A percentile compares a stretch with the other conserved stretches of the same genome.
Conservation (phyloP, 1,140 invertebrate species). For the Scaptomyza pallida region DNA sequence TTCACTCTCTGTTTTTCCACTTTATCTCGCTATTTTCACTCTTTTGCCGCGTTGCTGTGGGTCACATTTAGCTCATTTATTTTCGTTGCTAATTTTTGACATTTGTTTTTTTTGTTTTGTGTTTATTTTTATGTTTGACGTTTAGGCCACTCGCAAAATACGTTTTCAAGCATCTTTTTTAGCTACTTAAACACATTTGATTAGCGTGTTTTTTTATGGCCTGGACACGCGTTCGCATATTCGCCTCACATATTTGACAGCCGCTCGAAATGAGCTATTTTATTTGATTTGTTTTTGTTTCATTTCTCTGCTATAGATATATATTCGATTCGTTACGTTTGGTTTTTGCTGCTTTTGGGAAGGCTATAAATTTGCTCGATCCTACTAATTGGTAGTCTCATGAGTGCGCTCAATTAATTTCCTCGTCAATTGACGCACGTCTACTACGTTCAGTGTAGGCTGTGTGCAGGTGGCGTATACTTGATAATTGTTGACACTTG, state of each 20-base stretch:
- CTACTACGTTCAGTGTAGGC: slow-evolving; percentile 1
- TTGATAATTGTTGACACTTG: slow-evolving; percentile 80
- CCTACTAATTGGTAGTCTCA: slow-evolving; percentile 76
- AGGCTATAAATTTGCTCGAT: slow-evolving; percentile 65
- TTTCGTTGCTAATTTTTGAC: slow-evolving; percentile 80
- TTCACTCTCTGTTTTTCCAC: neutral
- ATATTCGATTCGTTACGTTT: slow-evolving; percentile 25
- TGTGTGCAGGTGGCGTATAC: slow-evolving; percentile 72
- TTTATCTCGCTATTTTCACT: too few species aligned
- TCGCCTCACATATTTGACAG: slow-evolving; percentile 32
- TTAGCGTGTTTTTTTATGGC: slow-evolving; percentile 51
- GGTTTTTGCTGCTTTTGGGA: neutral
- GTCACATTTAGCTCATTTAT: slow-evolving; percentile 63
- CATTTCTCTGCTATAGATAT: slow-evolving; percentile 2
- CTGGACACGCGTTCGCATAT: slow-evolving; percentile 48
- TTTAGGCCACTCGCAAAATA: slow-evolving; percentile 44
- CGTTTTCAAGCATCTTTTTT: slow-evolving; percentile 39
- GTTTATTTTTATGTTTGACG: slow-evolving; percentile 25
- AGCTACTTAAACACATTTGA: slow-evolving; percentile 25
- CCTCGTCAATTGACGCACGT: slow-evolving; percentile 73
- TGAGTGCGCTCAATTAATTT: slow-evolving; percentile 77
- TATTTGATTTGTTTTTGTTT: slow-evolving; percentile 24
- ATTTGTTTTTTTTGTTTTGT: slow-evolving; percentile 40
- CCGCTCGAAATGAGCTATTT: slow-evolving; percentile 30
- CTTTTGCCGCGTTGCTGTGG: too few species aligned